A percentile compares a stretch with the other conserved stretches of the same genome.
These are phyloP conservation scores for Trichomycterus rosablanca DNA, from an alignment of 2,113 vertebrate genomes.

Conservation along the genomic window DNA sequence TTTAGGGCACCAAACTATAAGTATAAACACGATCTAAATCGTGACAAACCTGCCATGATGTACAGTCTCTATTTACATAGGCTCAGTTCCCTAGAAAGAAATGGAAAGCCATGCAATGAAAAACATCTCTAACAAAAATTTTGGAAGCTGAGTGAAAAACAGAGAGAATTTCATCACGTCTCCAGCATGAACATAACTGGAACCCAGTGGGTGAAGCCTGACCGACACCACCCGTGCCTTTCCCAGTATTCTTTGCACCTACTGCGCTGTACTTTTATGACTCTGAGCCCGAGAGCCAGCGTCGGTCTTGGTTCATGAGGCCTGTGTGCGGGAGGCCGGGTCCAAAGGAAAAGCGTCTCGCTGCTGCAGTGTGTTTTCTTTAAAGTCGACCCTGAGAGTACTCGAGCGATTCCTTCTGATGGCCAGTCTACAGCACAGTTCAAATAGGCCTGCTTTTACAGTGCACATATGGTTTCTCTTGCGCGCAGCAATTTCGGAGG, in stretches of 20 bases:
- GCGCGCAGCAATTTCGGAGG: slow-evolving; percentile 46
- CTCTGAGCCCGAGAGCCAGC: slow-evolving; percentile 38
- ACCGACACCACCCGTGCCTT: background rate
- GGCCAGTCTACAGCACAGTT: slow-evolving; percentile 55
- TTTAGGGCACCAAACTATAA: too few species aligned
- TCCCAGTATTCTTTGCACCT: slow-evolving; percentile 36
- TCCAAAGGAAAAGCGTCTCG: slow-evolving; percentile 38
- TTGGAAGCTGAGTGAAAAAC: slow-evolving; percentile 15
- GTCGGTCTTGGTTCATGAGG: slow-evolving; percentile 20
- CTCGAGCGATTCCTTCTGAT: slow-evolving; percentile 45
- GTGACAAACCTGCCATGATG: too few species aligned
- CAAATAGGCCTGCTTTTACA: slow-evolving; percentile 50
- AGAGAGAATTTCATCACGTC: slow-evolving; percentile 19
- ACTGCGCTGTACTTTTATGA: slow-evolving; percentile 48
- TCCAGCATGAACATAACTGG: slow-evolving; percentile 22
- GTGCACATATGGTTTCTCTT: slow-evolving; percentile 53
- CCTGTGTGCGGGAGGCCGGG: slow-evolving; percentile 1
- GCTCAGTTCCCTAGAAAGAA: too few species aligned
- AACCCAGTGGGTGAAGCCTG: slow-evolving; percentile 28
- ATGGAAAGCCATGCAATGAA: too few species aligned
- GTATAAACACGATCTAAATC: too few species aligned
- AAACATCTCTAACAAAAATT: slow-evolving; percentile 14
- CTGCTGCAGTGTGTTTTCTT: slow-evolving; percentile 34
- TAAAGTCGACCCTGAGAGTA: slow-evolving; percentile 44
- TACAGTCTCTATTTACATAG: too few species aligned